These are phyloP conservation scores for Platerodrilus igneus DNA, from an alignment of 2,888 invertebrate genomes.

Conservation along the genomic window DNA sequence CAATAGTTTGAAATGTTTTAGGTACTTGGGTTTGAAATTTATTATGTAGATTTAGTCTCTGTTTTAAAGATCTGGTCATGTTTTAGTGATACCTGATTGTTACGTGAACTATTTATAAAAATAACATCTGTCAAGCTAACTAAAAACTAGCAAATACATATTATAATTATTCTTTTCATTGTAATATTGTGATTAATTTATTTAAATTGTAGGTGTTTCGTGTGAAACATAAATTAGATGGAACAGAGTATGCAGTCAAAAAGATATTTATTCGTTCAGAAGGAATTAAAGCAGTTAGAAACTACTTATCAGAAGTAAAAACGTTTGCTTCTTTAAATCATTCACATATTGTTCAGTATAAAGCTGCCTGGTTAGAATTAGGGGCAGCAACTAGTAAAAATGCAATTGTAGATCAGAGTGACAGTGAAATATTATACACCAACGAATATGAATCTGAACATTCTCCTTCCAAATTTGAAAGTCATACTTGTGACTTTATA, in stretches of 20 bases:
- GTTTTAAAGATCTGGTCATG: no score
- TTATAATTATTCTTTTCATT: no score
- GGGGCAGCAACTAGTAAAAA: constrained; percentile 39
- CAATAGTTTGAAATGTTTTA: no score
- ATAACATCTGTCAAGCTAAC: no score
- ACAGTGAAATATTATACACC: constrained; percentile 7
- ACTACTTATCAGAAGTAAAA: constrained; percentile 71
- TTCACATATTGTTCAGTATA: constrained; percentile 76
- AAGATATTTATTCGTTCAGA: constrained; percentile 65
- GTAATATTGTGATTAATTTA: constrained; percentile 8
- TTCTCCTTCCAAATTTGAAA: constrained; percentile 4
- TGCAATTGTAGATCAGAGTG: constrained; percentile 14
- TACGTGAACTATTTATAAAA: no score
- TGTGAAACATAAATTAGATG: constrained; percentile 70
- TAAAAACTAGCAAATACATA: no score
- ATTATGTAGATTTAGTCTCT: no score
- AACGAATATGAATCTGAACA: constrained; percentile 9
- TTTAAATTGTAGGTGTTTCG: constrained; percentile 50
- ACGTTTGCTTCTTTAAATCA: constrained; percentile 74
- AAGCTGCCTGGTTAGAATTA: constrained; percentile 77
- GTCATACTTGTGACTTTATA: constrained; percentile 22
- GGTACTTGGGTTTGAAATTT: no score
- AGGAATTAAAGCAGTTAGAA: constrained; percentile 59
- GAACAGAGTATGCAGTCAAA: constrained; percentile 74
- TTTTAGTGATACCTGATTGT: no score